A percentile compares a stretch with the other conserved stretches of the same genome.
Conservation (phyloP, 2,113 vertebrate species). For the Chitala chitala region DNA sequence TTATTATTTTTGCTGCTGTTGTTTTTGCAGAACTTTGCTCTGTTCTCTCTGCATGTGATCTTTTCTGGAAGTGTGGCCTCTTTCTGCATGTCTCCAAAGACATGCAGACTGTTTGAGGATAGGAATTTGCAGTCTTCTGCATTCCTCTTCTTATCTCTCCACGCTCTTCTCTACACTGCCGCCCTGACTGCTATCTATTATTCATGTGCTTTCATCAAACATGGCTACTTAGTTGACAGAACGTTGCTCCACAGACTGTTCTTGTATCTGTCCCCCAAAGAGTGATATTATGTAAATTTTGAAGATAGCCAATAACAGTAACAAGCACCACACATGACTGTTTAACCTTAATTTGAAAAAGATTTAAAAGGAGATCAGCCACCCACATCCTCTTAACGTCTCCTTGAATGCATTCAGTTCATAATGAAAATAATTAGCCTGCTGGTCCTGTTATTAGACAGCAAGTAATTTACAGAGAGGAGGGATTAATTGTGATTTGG, state of each 20-base stretch:
- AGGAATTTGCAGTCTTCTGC: not conserved
- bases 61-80: not conserved
- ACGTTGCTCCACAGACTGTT: not conserved
- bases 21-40: no score
- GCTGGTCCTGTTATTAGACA: not conserved
- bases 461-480: slow-evolving; percentile 2
- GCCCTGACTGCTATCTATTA: not conserved
- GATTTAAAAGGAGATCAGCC: not conserved
- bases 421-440: not conserved
- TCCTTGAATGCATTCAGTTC: not conserved
- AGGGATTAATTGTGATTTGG: not conserved
- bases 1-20: no score
- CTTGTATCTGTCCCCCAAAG: not conserved
- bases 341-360: not conserved
- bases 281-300: not conserved
- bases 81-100: no score
- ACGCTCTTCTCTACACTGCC: not conserved
- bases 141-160: not conserved
- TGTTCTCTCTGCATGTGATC: no score
- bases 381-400: not conserved
- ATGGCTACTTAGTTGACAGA: not conserved
- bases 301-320: not conserved
- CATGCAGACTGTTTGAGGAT: not conserved
- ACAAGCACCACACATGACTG: not conserved
- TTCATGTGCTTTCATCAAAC: not conserved